Base-by-base conservation (phyloP, 2,797 vertebrate genomes). In the Sebastes goodei region DNA sequence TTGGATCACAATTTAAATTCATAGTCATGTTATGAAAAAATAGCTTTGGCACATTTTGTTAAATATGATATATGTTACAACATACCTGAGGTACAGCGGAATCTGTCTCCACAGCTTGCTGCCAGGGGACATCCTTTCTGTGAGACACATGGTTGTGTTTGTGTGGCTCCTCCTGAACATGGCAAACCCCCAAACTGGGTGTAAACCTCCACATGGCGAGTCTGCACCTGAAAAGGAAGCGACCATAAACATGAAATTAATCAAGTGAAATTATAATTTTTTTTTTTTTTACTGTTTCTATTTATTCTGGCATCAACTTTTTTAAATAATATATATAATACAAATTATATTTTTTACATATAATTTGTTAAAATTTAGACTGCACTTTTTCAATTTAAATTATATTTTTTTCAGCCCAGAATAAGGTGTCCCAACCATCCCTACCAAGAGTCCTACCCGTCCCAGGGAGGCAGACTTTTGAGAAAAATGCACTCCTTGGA, bases 21-120 rank as follows among this genome's bases (percentile, higher is more conserved):
- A 32, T 6, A 23, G 2, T 9, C 1, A 67, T 38, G 3, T 10
- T 25, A 3, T 9, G 1, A 32, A 46, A 71, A 33, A 35, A 42
- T 52, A 30, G 21, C 29, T 7, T n/a, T 2, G 32, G 25, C 21
- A 72, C 4, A 17, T 29, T 29, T 66, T 27, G 21, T 29, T n/a
- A 30, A 65, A 52, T 29, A 21, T 1, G 1, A 14, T 12, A 2
- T 42, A 60, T 71, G 8, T 9, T 3, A 0, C 23, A 32, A 53
- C 71, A 10, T 86, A 99, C 98, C 98, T 85, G 97, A 97, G 53
- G 92, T 94, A 89, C 98, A 99, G 53, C 97, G 95, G 88, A 99
- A 99, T 25, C 97, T 95, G 53, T 95, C 92, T 78, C 95, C 96
- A 78, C 98, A 99, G 73, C 97, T 97, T 1, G 94, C 89, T 72